Percentiles rank a stretch among this genome's conserved stretches.
Evolutionary conservation across 2,888 invertebrate genomes (phyloP).

Genomic region (Slavum lentiscoides): DNA sequence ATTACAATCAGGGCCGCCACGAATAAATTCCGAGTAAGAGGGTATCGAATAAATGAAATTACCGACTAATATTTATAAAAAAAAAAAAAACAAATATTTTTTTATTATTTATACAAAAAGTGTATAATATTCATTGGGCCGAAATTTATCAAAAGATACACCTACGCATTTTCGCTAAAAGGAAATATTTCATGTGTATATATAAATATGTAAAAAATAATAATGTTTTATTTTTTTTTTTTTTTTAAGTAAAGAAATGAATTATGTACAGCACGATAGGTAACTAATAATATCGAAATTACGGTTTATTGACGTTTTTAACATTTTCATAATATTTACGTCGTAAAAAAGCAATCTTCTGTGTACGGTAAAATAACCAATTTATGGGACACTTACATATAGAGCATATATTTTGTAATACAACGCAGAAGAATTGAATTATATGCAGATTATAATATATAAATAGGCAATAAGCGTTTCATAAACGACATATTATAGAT

Average conservation of each 20-base stretch:
- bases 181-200: neutral
- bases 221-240: neutral
- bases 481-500: neutral
- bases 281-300: slow-evolving; percentile 4
- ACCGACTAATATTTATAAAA: too few species aligned
- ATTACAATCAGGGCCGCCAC: too few species aligned
- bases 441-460: neutral
- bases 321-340: neutral
- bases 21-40: too few species aligned
- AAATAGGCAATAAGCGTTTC: neutral
- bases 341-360: slow-evolving; percentile 14
- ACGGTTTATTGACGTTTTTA: slow-evolving; percentile 5
- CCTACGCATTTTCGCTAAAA: neutral
- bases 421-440: neutral
- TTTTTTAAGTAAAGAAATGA: neutral
- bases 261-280: neutral
- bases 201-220: neutral
- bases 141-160: neutral
- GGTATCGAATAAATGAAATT: too few species aligned
- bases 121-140: neutral
- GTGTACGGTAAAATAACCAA: neutral
- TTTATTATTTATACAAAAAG: neutral
- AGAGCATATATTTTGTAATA: neutral
- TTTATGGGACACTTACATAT: neutral
- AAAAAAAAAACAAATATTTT: neutral